Base-by-base conservation (phyloP, 1,140 invertebrate genomes). In the Lithobius niger region DNA sequence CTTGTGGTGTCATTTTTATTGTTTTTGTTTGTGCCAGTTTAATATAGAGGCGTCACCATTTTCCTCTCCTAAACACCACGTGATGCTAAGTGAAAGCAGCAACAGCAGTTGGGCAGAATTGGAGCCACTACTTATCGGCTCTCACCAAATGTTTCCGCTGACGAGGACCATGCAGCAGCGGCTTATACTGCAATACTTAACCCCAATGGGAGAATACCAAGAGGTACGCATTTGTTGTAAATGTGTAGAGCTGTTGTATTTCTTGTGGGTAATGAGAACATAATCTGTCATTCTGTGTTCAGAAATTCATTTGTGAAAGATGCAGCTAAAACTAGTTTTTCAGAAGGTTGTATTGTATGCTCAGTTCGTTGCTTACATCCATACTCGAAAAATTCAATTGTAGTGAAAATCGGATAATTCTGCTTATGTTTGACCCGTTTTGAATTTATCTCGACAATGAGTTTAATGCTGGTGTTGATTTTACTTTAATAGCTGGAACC, bases 201-300 rank as follows among this genome's bases (percentile, higher is more conserved):
- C 88, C 10, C 87, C 92, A 0, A 85, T 96, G 77, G 94, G 92
- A 21, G 93, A 97, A 67, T 97, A 97, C 71, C 94, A 97, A 72
- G 94, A 97, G 76, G 82, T 85, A 64, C 68, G 64, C 64, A 45
- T 25, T 52, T n/a, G n/a, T n/a, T 43, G 19, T 52, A 21, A 24
- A 54, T 56, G 28, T 16, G 50, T 36, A 24, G 43, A 26, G 27
- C 54, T 47, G n/a, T 47, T 58, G 52, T 27, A 54, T 40, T 62
- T 13, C n/a, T 18, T 57, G 42, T 52, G 51, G 16, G 52, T 28
- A 27, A 47, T 22, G 6, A 57, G 24, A 24, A 19, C 36, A 48
- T 13, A 31, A 22, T 56, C 18, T 10, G 19, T 49, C 6, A 27
- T 22, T 54, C 26, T 52, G 43, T 60, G n/a, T n/a, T n/a, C n/a